phyloP scores from a whole-genome alignment of 1,140 invertebrate genomes.

The Eufriesea mexicana region DNA sequence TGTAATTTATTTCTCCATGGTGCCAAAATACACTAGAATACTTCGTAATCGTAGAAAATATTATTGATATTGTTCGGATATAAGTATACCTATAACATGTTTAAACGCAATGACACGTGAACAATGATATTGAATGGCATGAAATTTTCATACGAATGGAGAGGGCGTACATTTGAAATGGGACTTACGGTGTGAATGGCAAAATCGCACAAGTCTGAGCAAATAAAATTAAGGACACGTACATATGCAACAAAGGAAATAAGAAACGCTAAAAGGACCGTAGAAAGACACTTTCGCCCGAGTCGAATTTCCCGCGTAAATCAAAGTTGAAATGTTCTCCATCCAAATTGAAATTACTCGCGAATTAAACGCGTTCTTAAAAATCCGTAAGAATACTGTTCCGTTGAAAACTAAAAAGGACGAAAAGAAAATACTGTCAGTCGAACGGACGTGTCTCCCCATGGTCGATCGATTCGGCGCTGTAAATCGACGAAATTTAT shows the following conservation, averaged over 20 bases:
- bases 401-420: neutral
- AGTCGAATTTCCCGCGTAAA: neutral
- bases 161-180: neutral
- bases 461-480: conserved; percentile 4
- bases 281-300: neutral
- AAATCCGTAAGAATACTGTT: neutral
- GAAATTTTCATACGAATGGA: conserved; percentile 29
- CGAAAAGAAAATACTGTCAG: neutral
- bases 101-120: conserved; percentile 32
- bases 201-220: conserved; percentile 36
- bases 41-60: conserved; percentile 48
- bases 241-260: neutral
- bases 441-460: conserved; percentile 12
- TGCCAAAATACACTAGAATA: conserved; percentile 58
- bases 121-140: conserved; percentile 26
- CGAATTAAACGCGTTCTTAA: neutral
- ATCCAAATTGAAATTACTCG: neutral
- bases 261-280: neutral
- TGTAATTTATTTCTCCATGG: conserved; percentile 55
- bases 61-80: conserved; percentile 48
- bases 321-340: too few species aligned
- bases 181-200: conserved; percentile 25
- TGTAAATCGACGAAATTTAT: neutral
- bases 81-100: conserved; percentile 28
- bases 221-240: conserved; percentile 35